Evolutionary conservation across 2,113 vertebrate species (phyloP).

Genomic region (Dendrocopos noguchii): DNA sequence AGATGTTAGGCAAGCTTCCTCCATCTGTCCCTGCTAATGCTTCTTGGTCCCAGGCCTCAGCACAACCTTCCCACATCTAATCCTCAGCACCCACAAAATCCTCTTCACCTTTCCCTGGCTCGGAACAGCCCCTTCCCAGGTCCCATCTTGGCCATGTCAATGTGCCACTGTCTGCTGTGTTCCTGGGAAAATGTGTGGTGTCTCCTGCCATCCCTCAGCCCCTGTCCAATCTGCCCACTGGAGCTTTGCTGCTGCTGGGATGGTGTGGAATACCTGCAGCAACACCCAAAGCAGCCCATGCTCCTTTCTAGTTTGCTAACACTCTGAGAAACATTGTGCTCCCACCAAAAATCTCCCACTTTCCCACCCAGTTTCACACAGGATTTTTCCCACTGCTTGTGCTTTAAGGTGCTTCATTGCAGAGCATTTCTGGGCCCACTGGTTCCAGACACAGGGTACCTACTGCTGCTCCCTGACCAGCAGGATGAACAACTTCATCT

Average conservation of each 20-base stretch:
- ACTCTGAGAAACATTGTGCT: not conserved
- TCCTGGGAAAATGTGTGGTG: not conserved
- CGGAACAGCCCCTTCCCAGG: not conserved
- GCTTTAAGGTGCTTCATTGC: not conserved
- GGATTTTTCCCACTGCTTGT: not conserved
- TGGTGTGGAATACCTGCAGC: not conserved
- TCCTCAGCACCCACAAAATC: not conserved
- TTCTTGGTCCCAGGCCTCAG: not conserved
- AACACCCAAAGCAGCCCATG: not conserved
- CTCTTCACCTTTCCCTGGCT: not conserved
- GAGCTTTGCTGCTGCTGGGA: not conserved
- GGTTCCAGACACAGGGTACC: not conserved
- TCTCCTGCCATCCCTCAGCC: not conserved
- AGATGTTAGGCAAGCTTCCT: not conserved
- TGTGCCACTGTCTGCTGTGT: accelerated
- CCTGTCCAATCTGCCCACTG: not conserved
- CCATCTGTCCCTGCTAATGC: not conserved
- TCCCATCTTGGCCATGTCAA: not conserved
- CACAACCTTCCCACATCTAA: not conserved
- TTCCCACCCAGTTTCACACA: not conserved
- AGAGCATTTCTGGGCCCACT: not conserved
- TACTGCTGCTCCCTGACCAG: not conserved
- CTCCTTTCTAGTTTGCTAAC: too few relatives aligned
- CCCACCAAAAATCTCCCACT: not conserved
- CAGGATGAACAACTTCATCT: not conserved